These are phyloP conservation scores for Benitochromis conjunctus DNA, from an alignment of 2,113 vertebrate genomes.

Conservation along the genomic window DNA sequence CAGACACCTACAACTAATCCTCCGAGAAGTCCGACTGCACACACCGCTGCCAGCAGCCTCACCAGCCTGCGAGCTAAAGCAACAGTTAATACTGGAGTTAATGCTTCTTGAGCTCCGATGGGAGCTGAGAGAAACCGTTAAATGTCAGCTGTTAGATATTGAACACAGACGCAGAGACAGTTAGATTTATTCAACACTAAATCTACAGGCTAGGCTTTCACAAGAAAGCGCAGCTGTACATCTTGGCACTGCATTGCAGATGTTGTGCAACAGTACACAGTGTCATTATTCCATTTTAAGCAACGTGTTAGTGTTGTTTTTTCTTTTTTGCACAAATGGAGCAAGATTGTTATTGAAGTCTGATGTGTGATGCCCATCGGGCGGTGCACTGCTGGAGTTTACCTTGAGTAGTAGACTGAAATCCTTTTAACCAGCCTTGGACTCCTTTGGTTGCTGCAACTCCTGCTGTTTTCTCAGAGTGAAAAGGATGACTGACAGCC, in stretches of 20 bases:
- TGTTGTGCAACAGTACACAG: neutral
- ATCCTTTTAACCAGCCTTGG: slow-evolving; percentile 51
- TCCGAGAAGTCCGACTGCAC: slow-evolving; percentile 67
- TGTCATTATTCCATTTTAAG: neutral
- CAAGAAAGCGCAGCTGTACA: neutral
- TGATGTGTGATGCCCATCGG: neutral
- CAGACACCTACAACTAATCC: slow-evolving; percentile 73
- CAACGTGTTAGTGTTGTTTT: neutral
- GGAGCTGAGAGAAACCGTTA: slow-evolving; percentile 10
- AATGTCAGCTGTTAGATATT: slow-evolving; percentile 27
- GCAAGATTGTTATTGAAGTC: neutral
- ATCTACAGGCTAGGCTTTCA: neutral
- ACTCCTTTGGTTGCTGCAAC: neutral
- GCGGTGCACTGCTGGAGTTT: neutral
- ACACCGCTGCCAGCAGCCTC: slow-evolving; percentile 70
- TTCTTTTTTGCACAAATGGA: neutral
- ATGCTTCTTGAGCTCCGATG: slow-evolving; percentile 8
- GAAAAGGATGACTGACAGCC: slow-evolving; percentile 28
- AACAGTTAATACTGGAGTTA: slow-evolving; percentile 42
- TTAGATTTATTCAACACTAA: neutral
- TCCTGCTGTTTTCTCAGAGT: neutral
- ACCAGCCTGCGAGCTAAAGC: slow-evolving; percentile 62
- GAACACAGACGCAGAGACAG: neutral
- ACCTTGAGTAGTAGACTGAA: slow-evolving; percentile 52
- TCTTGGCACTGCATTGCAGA: neutral